These are phyloP conservation scores for Rhagium mordax DNA, from an alignment of 2,888 invertebrate species.

Conservation along the genomic window DNA sequence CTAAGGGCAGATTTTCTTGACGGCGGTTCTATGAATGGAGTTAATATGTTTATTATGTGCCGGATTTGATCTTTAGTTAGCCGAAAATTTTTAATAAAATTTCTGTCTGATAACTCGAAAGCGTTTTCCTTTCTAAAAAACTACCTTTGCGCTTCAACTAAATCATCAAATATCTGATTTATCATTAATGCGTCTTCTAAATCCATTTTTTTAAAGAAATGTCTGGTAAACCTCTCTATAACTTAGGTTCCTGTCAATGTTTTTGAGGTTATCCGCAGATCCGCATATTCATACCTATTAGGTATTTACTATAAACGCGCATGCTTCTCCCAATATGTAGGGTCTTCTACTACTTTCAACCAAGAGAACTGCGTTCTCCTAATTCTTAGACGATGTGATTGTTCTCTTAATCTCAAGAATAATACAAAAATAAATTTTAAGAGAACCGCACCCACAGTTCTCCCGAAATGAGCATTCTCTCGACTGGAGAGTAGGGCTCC, in stretches of 20 bases:
- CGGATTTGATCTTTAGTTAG: background rate
- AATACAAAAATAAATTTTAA: background rate
- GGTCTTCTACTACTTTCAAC: background rate
- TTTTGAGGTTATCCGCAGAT: background rate
- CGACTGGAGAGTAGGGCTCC: background rate
- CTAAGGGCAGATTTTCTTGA: background rate
- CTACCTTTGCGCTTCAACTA: too few species aligned
- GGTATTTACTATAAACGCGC: background rate
- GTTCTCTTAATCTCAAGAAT: conserved; percentile 1
- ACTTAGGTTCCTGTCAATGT: background rate
- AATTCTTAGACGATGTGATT: background rate
- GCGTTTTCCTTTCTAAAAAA: too few species aligned
- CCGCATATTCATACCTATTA: background rate
- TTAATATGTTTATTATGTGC: conserved; percentile 6
- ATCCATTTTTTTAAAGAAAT: too few species aligned
- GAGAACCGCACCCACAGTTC: conserved; percentile 2
- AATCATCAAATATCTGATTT: too few species aligned
- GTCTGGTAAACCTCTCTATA: too few species aligned
- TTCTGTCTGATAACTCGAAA: background rate
- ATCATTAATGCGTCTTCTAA: too few species aligned
- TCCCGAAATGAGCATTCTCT: background rate
- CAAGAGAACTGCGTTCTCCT: background rate
- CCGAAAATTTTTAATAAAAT: background rate
- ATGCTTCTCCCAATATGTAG: background rate
- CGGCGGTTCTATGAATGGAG: background rate